Evolutionary conservation across 35 echinoderm and acorn worm genomes (phyloP), one percentile per base, ranked within the genome.

Genomic region (Holothuria glaberrima): DNA sequence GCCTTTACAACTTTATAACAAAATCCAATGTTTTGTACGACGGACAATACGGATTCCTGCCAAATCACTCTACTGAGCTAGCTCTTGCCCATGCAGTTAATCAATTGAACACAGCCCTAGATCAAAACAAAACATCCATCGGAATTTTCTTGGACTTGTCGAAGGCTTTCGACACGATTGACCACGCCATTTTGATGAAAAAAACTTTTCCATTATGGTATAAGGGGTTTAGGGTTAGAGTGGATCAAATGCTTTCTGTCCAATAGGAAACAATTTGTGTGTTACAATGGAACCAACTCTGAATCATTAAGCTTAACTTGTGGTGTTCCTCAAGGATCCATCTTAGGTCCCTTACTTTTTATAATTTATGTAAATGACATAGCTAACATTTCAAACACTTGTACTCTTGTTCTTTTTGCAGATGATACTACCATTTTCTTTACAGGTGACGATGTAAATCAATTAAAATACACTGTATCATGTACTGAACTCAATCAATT

Each of bases 121-220:
- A 75, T 75, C 71, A 75, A 75, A 36, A 38, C 71, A 68, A 68
- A 68, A 68, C 64, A 68, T 68, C 64, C 1, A 68, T 75, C 31
- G 32, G 71, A 75, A 17, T 75, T 12, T 33, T 75, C 10, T 33
- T 33, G 36, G 10, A 35, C 71, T 38, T 75, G 17, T 75, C 26
- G 6, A 75, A 75, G 71, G 71, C 18, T 75, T 75, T 16, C 32
- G 71, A 75, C 18, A 38, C 71, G 17, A 33, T n/a, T 75, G 71
- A 75, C 5, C 30, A 41, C 71, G 32, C 32, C 3, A 75, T 35
- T 75, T 19, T 75, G 18, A 3, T 75, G 10, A 38, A 75, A 35
- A 12, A 75, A 75, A n/a, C 4, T 30, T 54, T 5, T 14, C 50
- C 50, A 54, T 54, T 54, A 14, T 14, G 50, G 50, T 14, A 54